Conservation (phyloP, 2,888 invertebrate species). For the Thecophora atra region DNA sequence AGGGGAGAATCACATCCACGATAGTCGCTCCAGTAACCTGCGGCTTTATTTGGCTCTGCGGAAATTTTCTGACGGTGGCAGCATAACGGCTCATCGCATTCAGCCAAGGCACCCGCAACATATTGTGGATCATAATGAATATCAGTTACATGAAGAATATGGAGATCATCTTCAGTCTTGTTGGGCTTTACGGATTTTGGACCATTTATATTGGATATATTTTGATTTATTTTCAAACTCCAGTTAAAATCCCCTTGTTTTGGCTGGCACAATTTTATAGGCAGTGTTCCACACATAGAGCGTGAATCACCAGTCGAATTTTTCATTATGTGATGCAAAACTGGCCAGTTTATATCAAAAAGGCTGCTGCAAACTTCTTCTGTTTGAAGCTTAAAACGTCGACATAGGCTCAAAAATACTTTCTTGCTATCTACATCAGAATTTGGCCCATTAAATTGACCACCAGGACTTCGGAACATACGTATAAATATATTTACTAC, state of each 20-base stretch:
- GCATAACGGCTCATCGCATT: slow-evolving; percentile 80
- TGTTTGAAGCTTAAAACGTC: slow-evolving; percentile 69
- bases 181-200: slow-evolving; percentile 53
- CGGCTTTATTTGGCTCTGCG: slow-evolving; percentile 58
- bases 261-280: slow-evolving; percentile 55
- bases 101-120: slow-evolving; percentile 72
- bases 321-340: slow-evolving; percentile 71
- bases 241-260: slow-evolving; percentile 53
- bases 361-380: slow-evolving; percentile 72
- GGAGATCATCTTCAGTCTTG: slow-evolving; percentile 49
- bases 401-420: slow-evolving; percentile 68
- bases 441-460: slow-evolving; percentile 62
- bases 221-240: slow-evolving; percentile 51
- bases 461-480: slow-evolving; percentile 67
- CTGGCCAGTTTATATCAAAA: slow-evolving; percentile 73
- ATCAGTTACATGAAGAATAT: slow-evolving; percentile 66
- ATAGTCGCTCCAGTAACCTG: slow-evolving; percentile 86
- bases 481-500: slow-evolving; percentile 52
- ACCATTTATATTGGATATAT: slow-evolving; percentile 45
- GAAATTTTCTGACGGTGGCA: slow-evolving; percentile 68
- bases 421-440: slow-evolving; percentile 59
- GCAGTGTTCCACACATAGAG: slow-evolving; percentile 63
- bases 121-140: slow-evolving; percentile 84
- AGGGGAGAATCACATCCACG: slow-evolving; percentile 79
- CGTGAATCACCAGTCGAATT: slow-evolving; percentile 65